These are phyloP conservation scores for Pediacus dermestoides DNA, from an alignment of 2,888 invertebrate genomes.

Conservation along the genomic window DNA sequence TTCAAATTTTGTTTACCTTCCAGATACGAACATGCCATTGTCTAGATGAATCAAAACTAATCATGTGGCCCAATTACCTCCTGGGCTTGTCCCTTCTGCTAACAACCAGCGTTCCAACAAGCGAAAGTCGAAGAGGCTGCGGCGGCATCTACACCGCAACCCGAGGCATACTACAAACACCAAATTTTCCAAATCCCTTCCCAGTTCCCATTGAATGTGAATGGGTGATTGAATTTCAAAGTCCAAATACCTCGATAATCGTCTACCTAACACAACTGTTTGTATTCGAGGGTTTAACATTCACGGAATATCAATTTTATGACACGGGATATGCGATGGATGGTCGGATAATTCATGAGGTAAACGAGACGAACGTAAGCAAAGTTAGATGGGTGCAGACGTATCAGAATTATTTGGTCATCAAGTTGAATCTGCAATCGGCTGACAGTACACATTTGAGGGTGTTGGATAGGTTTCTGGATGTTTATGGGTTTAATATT, in stretches of 20 bases:
- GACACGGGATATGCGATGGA: slow-evolving; percentile 38
- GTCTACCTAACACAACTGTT: slow-evolving; percentile 87
- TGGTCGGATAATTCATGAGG: slow-evolving; percentile 62
- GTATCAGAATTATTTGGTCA: slow-evolving; percentile 70
- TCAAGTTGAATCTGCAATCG: slow-evolving; percentile 69
- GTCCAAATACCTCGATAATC: slow-evolving; percentile 68
- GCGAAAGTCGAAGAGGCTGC: slow-evolving; percentile 52
- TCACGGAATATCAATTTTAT: slow-evolving; percentile 40
- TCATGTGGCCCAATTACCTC: too few relatives aligned
- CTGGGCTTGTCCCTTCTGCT: too few relatives aligned
- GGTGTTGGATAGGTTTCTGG: slow-evolving; percentile 73
- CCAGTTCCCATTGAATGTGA: slow-evolving; percentile 75
- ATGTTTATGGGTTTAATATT: slow-evolving; percentile 89
- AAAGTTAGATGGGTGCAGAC: slow-evolving; percentile 61
- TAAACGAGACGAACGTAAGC: slow-evolving; percentile 68
- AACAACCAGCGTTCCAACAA: too few relatives aligned
- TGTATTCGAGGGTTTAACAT: slow-evolving; percentile 61
- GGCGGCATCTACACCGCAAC: slow-evolving; percentile 64
- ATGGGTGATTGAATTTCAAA: slow-evolving; percentile 84
- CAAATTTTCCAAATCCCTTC: slow-evolving; percentile 85
- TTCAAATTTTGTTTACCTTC: too few relatives aligned
- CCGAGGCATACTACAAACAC: slow-evolving; percentile 74
- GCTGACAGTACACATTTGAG: slow-evolving; percentile 80
- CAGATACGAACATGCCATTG: too few relatives aligned
- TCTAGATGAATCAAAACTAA: too few relatives aligned